phyloP scores from a whole-genome alignment of 2,113 vertebrate genomes.

The Euleptes europaea region DNA sequence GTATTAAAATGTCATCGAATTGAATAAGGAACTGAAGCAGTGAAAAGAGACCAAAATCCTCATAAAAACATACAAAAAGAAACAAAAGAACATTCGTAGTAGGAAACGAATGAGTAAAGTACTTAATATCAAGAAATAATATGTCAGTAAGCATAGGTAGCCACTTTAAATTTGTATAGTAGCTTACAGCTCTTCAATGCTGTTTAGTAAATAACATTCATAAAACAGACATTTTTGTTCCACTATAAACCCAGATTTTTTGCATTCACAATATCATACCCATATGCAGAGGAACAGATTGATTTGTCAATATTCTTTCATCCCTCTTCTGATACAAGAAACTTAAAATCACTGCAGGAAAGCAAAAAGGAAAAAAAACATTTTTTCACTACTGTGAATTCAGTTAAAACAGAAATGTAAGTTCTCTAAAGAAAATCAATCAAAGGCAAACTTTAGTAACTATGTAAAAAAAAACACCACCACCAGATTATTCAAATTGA shows the following conservation, averaged over 20 bases:
- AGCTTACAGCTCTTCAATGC: background rate
- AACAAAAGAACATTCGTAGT: no score
- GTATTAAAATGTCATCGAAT: no score
- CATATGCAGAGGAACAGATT: conserved; percentile 27
- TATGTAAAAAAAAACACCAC: background rate
- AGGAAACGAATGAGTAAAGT: background rate
- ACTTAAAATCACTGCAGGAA: conserved; percentile 1
- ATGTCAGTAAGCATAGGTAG: background rate
- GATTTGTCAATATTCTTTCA: conserved; percentile 15
- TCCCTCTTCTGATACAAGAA: background rate
- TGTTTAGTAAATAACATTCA: background rate
- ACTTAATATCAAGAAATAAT: background rate
- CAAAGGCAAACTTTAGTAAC: background rate
- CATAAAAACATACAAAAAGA: no score
- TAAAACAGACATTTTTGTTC: background rate
- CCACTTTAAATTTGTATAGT: background rate
- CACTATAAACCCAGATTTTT: background rate
- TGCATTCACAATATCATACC: background rate
- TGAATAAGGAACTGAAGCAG: no score
- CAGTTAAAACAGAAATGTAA: background rate
- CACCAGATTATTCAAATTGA: no score
- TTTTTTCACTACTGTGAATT: background rate
- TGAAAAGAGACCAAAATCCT: no score
- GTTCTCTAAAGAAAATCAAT: background rate
- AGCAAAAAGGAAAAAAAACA: background rate